Base-by-base conservation (phyloP, 2,888 invertebrate species). In the Pasiphila rectangulata region DNA sequence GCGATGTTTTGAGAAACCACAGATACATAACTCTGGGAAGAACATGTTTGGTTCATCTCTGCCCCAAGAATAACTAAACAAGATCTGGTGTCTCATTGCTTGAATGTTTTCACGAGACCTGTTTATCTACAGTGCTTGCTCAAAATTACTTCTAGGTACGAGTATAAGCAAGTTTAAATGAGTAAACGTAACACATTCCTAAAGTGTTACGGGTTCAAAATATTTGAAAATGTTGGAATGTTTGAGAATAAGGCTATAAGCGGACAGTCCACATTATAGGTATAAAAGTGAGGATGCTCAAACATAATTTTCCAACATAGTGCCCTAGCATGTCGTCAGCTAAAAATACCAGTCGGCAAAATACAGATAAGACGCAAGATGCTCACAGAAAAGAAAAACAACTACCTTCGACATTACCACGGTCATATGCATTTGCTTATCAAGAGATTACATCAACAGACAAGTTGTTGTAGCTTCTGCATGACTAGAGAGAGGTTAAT, bases 1-100 rank as follows among this genome's bases (percentile, higher is more conserved):
- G 69, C 69, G 62, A 57, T 71, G 69, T 75, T 78, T 75, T 72
- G 70, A 72, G 73, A 75, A 72, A 73, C 73, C 63, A 63, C 61
- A 56, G 62, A 69, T 16, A 10, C 32, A 32, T 70, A 73, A 69
- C 75, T 69, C 71, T 78, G 75, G 62, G 79, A 76, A 75, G 53
- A 60, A 57, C 54, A 58, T 46, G 51, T 51, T 51, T 41, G 15
- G 24, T 44, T 37, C 27, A 43, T 40, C 35, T 47, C 29, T 29
- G 29, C 24, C 15, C 30, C 9, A 17, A 4, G 10, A 17, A 32
- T 15, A 29, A n/a, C n/a, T n/a, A n/a, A n/a, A n/a, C n/a, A n/a
- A n/a, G n/a, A n/a, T n/a, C n/a, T n/a, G n/a, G 29, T 4, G 13
- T 29, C 9, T 2, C 1, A 2, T 29, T 15, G 15, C n/a, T 29